Evolutionary conservation across 1,140 invertebrate genomes (phyloP).

Genomic region (Teleopsis dalmanni): DNA sequence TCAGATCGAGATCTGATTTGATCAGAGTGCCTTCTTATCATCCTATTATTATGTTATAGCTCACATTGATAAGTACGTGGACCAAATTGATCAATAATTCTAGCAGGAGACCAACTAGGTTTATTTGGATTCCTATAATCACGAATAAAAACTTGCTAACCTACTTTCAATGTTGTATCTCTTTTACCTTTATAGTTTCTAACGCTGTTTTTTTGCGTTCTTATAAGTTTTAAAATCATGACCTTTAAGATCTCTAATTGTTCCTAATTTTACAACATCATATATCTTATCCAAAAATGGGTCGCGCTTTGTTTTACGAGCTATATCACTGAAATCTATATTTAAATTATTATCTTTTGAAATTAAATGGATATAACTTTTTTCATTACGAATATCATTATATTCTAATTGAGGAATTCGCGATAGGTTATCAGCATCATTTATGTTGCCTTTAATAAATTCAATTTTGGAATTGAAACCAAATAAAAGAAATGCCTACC

Average conservation of each 20-base stretch:
- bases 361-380: no score
- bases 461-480: no score
- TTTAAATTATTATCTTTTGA: neutral
- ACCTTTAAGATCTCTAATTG: no score
- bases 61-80: neutral
- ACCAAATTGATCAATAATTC: neutral
- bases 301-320: slow-evolving; percentile 9
- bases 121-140: slow-evolving; percentile 2
- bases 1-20: no score
- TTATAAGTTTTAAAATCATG: neutral
- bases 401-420: neutral
- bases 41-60: neutral
- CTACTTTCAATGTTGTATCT: neutral
- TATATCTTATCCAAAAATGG: neutral
- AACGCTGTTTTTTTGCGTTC: neutral
- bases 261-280: no score
- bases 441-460: no score
- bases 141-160: neutral
- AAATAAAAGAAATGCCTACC: no score
- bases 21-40: neutral
- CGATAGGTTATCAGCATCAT: no score
- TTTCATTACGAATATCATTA: neutral
- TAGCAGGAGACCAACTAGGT: neutral
- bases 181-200: slow-evolving; percentile 1
- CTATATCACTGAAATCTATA: neutral